Conservation (phyloP, 2,888 invertebrate genomes). For the Elegia similella region DNA sequence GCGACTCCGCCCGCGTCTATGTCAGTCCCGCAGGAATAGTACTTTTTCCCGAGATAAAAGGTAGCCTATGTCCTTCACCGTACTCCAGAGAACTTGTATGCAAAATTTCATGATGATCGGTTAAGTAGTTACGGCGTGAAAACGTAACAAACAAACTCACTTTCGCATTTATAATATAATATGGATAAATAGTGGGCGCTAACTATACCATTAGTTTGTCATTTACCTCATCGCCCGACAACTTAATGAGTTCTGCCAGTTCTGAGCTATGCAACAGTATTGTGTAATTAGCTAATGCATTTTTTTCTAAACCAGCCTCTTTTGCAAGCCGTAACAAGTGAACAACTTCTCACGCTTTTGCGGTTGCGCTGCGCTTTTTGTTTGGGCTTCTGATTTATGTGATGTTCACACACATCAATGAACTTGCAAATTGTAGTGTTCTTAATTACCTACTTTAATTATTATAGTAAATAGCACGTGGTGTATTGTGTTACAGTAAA, state of each 20-base stretch:
- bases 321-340: slow-evolving; percentile 6
- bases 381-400: neutral
- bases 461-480: no score
- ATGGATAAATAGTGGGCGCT: no score
- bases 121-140: no score
- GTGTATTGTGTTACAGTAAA: no score
- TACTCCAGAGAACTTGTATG: no score
- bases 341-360: slow-evolving; percentile 7
- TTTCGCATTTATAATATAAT: no score
- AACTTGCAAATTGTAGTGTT: slow-evolving; percentile 2
- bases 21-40: no score
- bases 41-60: no score
- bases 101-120: no score
- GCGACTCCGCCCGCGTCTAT: no score
- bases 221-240: slow-evolving; percentile 1
- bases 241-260: neutral
- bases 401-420: slow-evolving; percentile 13
- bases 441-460: neutral
- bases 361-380: slow-evolving; percentile 6
- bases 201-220: neutral
- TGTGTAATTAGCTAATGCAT: slow-evolving; percentile 8
- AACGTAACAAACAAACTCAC: no score
- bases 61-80: no score
- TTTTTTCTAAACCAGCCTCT: slow-evolving; percentile 6
- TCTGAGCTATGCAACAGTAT: slow-evolving; percentile 2